A percentile compares a stretch with the other conserved stretches of the same genome.
phyloP scores from a whole-genome alignment of 2,113 vertebrate species.

The Rhegmatorhina hoffmannsi region DNA sequence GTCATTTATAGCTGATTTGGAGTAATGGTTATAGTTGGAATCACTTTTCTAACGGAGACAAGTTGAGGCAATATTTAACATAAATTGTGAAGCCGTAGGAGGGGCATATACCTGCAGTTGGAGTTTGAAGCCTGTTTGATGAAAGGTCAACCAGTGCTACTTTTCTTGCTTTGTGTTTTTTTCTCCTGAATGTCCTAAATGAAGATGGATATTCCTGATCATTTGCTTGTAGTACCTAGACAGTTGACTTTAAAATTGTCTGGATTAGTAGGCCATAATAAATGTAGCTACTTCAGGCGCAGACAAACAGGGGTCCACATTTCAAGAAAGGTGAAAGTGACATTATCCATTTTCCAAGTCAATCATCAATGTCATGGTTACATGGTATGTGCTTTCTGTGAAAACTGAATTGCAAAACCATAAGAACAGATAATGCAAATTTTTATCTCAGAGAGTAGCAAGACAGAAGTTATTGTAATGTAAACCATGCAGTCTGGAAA shows the following conservation, averaged over 20 bases:
- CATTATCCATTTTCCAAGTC: background rate
- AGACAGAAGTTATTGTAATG: background rate
- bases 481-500: background rate
- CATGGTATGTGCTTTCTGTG: background rate
- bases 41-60: background rate
- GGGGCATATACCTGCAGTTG: background rate
- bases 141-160: background rate
- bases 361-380: background rate
- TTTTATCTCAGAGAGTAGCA: background rate
- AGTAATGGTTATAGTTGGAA: background rate
- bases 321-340: background rate
- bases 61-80: background rate
- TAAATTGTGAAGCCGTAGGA: background rate
- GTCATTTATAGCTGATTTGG: background rate
- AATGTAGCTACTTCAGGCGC: background rate
- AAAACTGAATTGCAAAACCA: background rate
- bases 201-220: background rate
- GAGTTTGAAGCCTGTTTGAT: background rate
- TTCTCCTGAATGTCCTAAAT: background rate
- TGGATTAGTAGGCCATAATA: background rate
- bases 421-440: background rate
- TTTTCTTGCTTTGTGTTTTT: background rate
- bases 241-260: background rate
- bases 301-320: background rate
- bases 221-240: background rate